Base-by-base conservation (phyloP, 2,888 invertebrate species). In the Dasysyrphus albostriatus region DNA sequence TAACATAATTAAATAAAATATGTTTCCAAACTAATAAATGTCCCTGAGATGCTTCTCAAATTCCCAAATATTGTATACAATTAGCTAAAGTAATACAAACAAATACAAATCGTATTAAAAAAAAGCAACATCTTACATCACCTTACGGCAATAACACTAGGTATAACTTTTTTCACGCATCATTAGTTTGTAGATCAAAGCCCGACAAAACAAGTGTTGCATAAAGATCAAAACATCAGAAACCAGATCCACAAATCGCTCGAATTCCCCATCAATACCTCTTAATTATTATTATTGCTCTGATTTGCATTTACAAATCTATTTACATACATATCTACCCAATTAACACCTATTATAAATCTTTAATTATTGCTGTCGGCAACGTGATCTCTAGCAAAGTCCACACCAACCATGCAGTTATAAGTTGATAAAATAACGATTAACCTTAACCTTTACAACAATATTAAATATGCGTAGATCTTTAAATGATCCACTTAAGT, bases 161-260 rank as follows among this genome's bases (percentile, higher is more conserved):
- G n/a, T n/a, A n/a, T n/a, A 19, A 63, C 34, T 24, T 32, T n/a
- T 59, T 61, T 74, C 58, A 78, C 16, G 77, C 85, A 49, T 85
- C 85, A 85, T 82, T 85, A 69, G 49, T 47, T 61, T 44, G 19
- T 37, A 59, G 76, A 81, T 72, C 59, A 75, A 74, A 83, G 39
- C 63, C 44, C 49, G 16, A 49, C 24, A 70, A n/a, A 83, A 70
- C 63, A 37, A 51, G 19, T 81, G 56, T 81, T 85, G 81, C 84
- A 56, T 74, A 78, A 85, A 81, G 51, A 63, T 74, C 49, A 79
- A 49, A 67, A 67, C 42, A 51, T 29, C 39, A n/a, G 44, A 73
- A 79, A 37, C 49, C 16, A 69, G 42, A 75, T 70, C 44, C 34
- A 56, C 39, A 70, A 72, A 77, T 24, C 44, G 39, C 12, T 37